Conservation (phyloP, 2,113 vertebrate genomes). For the Macaca mulatta region DNA sequence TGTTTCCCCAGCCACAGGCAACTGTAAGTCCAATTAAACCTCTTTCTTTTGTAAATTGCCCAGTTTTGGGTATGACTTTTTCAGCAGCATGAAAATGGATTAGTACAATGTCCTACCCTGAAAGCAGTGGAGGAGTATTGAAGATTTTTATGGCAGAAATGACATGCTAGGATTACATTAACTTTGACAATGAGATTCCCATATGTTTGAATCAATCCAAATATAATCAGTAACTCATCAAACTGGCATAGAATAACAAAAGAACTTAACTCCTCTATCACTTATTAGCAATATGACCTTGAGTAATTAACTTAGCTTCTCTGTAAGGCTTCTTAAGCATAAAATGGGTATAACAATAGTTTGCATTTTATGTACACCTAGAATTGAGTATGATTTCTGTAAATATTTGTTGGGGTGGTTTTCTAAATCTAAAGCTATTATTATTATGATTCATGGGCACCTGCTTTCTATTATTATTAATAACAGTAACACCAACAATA, state of each 20-base stretch:
- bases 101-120: not conserved
- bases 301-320: not conserved
- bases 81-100: no score
- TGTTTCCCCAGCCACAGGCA: no score
- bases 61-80: no score
- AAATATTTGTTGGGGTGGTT: not conserved
- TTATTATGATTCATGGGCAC: not conserved
- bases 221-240: not conserved
- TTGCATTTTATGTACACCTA: not conserved
- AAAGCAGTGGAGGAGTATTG: not conserved
- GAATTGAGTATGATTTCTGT: not conserved
- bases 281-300: not conserved
- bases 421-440: conserved; percentile 1
- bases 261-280: not conserved
- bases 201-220: not conserved
- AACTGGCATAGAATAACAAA: not conserved
- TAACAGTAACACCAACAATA: not conserved
- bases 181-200: not conserved
- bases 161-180: not conserved
- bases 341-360: not conserved
- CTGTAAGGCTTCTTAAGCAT: not conserved
- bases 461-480: not conserved
- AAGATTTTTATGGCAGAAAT: not conserved
- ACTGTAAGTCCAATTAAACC: no score
- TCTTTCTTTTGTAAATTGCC: no score